Evolutionary conservation across 2,113 vertebrate genomes (phyloP).

Genomic region (Brachionichthys hirsutus): DNA sequence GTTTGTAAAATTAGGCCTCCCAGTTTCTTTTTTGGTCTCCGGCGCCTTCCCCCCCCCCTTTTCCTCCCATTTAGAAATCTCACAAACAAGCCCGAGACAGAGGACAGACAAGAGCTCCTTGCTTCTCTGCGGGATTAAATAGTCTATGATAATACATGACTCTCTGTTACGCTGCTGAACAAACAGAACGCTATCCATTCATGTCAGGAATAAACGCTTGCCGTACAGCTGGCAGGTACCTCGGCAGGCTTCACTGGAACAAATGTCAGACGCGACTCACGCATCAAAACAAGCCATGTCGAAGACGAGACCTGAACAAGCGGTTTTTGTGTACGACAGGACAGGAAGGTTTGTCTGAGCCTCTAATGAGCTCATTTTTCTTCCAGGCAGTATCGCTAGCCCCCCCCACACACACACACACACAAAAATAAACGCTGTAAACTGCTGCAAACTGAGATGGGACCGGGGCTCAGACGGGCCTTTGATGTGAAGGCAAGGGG

Average conservation of each 20-base stretch:
- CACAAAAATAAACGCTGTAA: conserved; percentile 38
- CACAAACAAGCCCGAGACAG: conserved; percentile 17
- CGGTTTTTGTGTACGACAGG: conserved; percentile 10
- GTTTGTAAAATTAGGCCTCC: conserved; percentile 52
- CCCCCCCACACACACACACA: no score
- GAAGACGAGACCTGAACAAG: conserved; percentile 9
- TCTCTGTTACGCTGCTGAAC: conserved; percentile 13
- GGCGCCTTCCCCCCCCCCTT: background rate
- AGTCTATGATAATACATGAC: conserved; percentile 38
- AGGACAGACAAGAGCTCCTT: conserved; percentile 35
- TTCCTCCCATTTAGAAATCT: conserved; percentile 12
- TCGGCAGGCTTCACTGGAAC: conserved; percentile 1
- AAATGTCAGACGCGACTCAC: conserved; percentile 16
- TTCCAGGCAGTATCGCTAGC: conserved; percentile 26
- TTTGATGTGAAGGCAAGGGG: conserved; percentile 65
- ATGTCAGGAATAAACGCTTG: conserved; percentile 3
- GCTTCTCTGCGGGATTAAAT: conserved; percentile 46
- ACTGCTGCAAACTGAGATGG: conserved; percentile 58
- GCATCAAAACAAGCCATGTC: conserved; percentile 25
- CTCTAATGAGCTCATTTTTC: conserved; percentile 22
- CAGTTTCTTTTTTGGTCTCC: conserved; percentile 39
- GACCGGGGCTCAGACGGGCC: conserved; percentile 58
- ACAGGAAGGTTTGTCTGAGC: conserved; percentile 14
- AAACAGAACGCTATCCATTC: conserved; percentile 28
- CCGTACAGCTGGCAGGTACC: conserved; percentile 9